These are phyloP conservation scores for Microdon myrmicae DNA, from an alignment of 2,888 invertebrate genomes.

Conservation along the genomic window DNA sequence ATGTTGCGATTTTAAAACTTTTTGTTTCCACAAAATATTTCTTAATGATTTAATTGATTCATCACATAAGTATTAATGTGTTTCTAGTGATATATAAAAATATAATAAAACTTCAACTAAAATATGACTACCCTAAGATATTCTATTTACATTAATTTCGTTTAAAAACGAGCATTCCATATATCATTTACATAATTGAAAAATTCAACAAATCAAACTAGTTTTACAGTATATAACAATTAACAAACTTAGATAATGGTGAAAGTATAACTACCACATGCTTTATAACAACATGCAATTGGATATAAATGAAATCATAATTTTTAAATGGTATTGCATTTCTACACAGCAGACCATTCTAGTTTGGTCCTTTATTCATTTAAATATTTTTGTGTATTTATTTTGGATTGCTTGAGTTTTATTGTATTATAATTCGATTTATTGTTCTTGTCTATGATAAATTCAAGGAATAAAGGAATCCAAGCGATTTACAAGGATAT, in stretches of 20 bases:
- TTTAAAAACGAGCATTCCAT: slow-evolving; percentile 26
- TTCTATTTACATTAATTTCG: slow-evolving; percentile 33
- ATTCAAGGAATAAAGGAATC: slow-evolving; percentile 8
- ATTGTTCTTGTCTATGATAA: slow-evolving; percentile 23
- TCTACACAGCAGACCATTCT: slow-evolving; percentile 35
- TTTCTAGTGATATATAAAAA: slow-evolving; percentile 36
- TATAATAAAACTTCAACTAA: slow-evolving; percentile 40
- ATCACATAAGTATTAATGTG: slow-evolving; percentile 26
- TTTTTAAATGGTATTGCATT: slow-evolving; percentile 16
- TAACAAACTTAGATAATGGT: slow-evolving; percentile 24
- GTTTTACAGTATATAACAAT: background rate
- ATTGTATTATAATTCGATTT: slow-evolving; percentile 7
- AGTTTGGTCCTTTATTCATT: slow-evolving; percentile 24
- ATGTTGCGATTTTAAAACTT: slow-evolving; percentile 34
- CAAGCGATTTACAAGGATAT: slow-evolving; percentile 29
- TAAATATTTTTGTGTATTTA: slow-evolving; percentile 5
- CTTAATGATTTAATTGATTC: slow-evolving; percentile 15
- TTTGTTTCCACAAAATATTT: slow-evolving; percentile 14
- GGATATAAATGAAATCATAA: slow-evolving; percentile 14
- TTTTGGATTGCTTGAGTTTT: slow-evolving; percentile 12
- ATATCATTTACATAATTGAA: too few species aligned
- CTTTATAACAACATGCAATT: slow-evolving; percentile 52
- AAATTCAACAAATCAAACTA: background rate
- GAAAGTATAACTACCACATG: slow-evolving; percentile 42
- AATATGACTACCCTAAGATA: slow-evolving; percentile 32